phyloP scores from a whole-genome alignment of 2,888 invertebrate genomes.

The Leptarthrus brevirostris region DNA sequence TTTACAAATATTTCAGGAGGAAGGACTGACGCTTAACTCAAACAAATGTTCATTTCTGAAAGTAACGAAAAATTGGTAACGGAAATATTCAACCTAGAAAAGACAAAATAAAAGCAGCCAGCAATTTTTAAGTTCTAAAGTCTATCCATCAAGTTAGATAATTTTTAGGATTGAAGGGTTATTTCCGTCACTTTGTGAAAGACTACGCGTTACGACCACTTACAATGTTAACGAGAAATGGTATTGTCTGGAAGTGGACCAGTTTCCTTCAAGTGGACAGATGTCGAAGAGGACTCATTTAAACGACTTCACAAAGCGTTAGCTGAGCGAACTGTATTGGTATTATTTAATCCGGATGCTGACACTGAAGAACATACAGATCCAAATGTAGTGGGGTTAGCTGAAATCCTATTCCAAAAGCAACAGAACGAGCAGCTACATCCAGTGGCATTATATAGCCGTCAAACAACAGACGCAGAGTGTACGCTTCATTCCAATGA shows the following conservation, averaged over 20 bases:
- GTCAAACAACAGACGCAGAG: conserved; percentile 57
- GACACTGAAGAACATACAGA: conserved; percentile 56
- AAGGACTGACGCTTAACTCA: neutral
- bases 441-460: conserved; percentile 58
- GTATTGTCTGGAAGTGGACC: conserved; percentile 21
- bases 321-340: conserved; percentile 52
- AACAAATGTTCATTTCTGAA: conserved; percentile 54
- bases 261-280: conserved; percentile 32
- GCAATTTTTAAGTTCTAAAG: conserved; percentile 53
- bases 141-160: conserved; percentile 56
- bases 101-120: conserved; percentile 56
- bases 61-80: conserved; percentile 55
- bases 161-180: conserved; percentile 57
- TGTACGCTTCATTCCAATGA: conserved; percentile 56
- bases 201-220: conserved; percentile 52
- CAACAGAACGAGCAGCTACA: conserved; percentile 47
- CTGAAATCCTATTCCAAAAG: conserved; percentile 56
- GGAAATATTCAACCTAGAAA: conserved; percentile 56
- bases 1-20: neutral
- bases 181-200: conserved; percentile 58
- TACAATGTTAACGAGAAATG: no score
- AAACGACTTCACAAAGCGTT: conserved; percentile 31
- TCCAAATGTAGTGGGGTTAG: conserved; percentile 55
- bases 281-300: neutral
- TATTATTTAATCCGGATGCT: conserved; percentile 53